Percentiles rank a stretch among this genome's conserved stretches.
These are phyloP conservation scores for Drosophila nr. medialis DNA, from an alignment of 2,888 invertebrate genomes.

Conservation along the genomic window DNA sequence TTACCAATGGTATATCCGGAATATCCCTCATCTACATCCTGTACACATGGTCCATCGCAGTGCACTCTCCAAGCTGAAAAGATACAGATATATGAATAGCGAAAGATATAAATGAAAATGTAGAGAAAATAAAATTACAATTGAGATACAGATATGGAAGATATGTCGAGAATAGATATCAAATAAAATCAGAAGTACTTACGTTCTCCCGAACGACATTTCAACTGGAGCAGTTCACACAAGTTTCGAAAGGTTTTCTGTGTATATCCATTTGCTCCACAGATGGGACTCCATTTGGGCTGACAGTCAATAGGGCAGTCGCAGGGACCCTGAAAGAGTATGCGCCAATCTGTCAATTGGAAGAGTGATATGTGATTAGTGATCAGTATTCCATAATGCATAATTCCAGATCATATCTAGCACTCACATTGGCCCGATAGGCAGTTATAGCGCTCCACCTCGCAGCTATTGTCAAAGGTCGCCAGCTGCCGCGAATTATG, in stretches of 20 bases:
- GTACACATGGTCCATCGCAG: constrained; percentile 7
- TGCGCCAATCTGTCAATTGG: constrained; percentile 26
- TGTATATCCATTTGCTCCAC: constrained; percentile 1
- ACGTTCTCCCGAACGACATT: constrained; percentile 32
- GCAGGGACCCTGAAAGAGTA: constrained; percentile 36
- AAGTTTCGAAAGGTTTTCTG: constrained; percentile 25
- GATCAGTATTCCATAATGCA: background rate
- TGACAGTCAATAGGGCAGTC: constrained; percentile 39
- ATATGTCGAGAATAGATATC: background rate
- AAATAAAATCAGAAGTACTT: constrained; percentile 9
- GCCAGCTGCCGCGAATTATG: background rate
- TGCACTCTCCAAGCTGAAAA: constrained; percentile 34
- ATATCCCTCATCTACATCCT: background rate
- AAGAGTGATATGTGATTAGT: background rate
- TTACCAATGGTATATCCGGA: background rate
- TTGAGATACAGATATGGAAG: too few species aligned
- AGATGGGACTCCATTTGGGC: constrained; percentile 19
- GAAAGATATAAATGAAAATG: background rate
- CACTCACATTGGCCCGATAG: constrained; percentile 25
- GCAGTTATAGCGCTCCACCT: constrained; percentile 42
- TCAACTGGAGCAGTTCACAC: constrained; percentile 33
- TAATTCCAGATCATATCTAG: rapidly evolving
- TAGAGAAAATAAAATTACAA: background rate
- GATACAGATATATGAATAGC: background rate
- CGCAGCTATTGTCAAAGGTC: constrained; percentile 45